Evolutionary conservation across 2,113 vertebrate genomes (phyloP).

Genomic region (Centrocercus urophasianus): DNA sequence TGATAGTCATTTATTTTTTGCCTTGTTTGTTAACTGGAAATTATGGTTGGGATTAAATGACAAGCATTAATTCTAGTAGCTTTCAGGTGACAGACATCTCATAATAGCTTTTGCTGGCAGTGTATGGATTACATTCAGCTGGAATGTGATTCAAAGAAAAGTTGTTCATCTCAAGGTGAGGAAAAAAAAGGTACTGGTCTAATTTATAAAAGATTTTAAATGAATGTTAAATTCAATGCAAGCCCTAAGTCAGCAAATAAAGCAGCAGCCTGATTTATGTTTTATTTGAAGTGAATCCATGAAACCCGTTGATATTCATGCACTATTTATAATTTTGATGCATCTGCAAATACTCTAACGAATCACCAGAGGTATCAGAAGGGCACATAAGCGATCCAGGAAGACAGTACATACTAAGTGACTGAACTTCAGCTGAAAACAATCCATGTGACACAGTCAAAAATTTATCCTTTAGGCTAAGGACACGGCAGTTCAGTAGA

Average conservation of each 20-base stretch:
- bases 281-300: background rate
- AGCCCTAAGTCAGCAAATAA: background rate
- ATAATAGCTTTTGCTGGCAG: background rate
- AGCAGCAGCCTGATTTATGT: background rate
- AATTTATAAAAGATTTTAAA: background rate
- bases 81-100: background rate
- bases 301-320: background rate
- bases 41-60: background rate
- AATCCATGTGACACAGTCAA: background rate
- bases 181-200: background rate
- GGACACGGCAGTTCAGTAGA: background rate
- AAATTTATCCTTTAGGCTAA: background rate
- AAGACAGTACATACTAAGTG: background rate
- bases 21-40: background rate
- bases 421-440: background rate
- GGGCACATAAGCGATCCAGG: background rate
- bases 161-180: background rate
- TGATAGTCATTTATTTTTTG: background rate
- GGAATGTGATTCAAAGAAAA: background rate
- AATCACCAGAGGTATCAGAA: background rate
- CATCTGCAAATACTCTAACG: background rate
- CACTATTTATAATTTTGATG: background rate
- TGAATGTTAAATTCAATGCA: background rate
- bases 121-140: background rate
- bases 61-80: background rate